Evolutionary conservation across 2,113 vertebrate species (phyloP).

Genomic region (Oncorhynchus keta): DNA sequence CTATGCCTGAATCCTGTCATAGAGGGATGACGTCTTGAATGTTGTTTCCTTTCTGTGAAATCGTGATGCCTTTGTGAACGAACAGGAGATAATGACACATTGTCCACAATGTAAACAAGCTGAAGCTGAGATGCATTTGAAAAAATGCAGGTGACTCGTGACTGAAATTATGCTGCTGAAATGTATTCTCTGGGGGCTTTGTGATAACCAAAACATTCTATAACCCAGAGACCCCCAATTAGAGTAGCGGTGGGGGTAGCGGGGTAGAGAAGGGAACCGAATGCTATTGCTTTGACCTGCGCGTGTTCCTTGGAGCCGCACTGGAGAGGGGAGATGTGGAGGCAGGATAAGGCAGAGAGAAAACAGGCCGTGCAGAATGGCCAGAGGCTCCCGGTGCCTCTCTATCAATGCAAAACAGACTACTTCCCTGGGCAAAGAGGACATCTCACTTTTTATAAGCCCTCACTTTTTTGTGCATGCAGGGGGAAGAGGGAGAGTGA

Average conservation of each 20-base stretch:
- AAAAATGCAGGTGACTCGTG: slow-evolving; percentile 65
- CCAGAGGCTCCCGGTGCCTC: slow-evolving; percentile 79
- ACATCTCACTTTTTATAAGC: slow-evolving; percentile 81
- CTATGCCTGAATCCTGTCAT: slow-evolving; percentile 55
- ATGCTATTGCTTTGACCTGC: slow-evolving; percentile 67
- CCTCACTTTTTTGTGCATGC: slow-evolving; percentile 61
- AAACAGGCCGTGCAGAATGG: slow-evolving; percentile 65
- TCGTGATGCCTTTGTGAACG: slow-evolving; percentile 47
- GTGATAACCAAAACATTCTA: slow-evolving; percentile 71
- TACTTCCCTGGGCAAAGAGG: slow-evolving; percentile 86
- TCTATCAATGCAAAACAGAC: slow-evolving; percentile 97
- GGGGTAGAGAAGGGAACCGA: not conserved
- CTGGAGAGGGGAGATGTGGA: slow-evolving; percentile 68
- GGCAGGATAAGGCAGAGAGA: slow-evolving; percentile 69
- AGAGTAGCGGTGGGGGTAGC: slow-evolving; percentile 33
- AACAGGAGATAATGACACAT: slow-evolving; percentile 59
- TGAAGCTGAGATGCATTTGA: slow-evolving; percentile 45
- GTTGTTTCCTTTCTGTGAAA: slow-evolving; percentile 38
- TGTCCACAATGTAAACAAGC: slow-evolving; percentile 51
- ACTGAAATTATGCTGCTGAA: slow-evolving; percentile 51
- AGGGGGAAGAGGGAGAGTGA: slow-evolving; percentile 53
- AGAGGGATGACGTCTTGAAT: slow-evolving; percentile 22
- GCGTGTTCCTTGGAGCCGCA: slow-evolving; percentile 56
- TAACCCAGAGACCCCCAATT: slow-evolving; percentile 76
- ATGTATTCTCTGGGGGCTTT: slow-evolving; percentile 68